Percentiles rank a stretch among this genome's conserved stretches.
Conservation (phyloP, 1,140 invertebrate species). For the Patella vulgata region DNA sequence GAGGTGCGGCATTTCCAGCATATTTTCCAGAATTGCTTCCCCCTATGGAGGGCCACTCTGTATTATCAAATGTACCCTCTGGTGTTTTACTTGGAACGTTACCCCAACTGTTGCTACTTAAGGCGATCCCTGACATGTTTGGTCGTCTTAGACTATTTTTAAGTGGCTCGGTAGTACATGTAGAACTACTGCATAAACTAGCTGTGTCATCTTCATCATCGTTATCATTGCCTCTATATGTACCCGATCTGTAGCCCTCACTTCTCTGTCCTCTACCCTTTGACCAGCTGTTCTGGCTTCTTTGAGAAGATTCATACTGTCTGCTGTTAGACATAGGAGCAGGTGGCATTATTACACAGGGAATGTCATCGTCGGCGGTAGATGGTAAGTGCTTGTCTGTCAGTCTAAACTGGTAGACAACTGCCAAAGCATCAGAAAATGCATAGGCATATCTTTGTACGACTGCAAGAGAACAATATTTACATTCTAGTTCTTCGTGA, state of each 20-base stretch:
- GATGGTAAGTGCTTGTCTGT: constrained; percentile 37
- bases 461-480: constrained; percentile 35
- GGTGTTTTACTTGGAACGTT: neutral
- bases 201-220: constrained; percentile 30
- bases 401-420: constrained; percentile 27
- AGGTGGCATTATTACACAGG: constrained; percentile 21
- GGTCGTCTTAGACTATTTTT: constrained; percentile 25
- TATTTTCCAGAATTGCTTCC: constrained; percentile 14
- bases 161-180: too few species aligned
- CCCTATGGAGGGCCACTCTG: neutral
- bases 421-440: constrained; percentile 36
- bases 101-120: neutral
- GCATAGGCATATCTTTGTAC: constrained; percentile 40
- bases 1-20: constrained; percentile 28
- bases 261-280: neutral
- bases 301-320: neutral
- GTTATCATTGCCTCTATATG: constrained; percentile 20
- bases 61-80: neutral
- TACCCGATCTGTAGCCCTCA: neutral
- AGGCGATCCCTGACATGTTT: constrained; percentile 21
- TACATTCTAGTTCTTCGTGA: constrained; percentile 43
- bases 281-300: neutral
- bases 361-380: constrained; percentile 6
- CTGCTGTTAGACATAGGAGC: constrained; percentile 15
- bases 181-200: too few species aligned